Base-by-base conservation (phyloP, 2,888 invertebrate species). In the Zygogramma bicolorata region DNA sequence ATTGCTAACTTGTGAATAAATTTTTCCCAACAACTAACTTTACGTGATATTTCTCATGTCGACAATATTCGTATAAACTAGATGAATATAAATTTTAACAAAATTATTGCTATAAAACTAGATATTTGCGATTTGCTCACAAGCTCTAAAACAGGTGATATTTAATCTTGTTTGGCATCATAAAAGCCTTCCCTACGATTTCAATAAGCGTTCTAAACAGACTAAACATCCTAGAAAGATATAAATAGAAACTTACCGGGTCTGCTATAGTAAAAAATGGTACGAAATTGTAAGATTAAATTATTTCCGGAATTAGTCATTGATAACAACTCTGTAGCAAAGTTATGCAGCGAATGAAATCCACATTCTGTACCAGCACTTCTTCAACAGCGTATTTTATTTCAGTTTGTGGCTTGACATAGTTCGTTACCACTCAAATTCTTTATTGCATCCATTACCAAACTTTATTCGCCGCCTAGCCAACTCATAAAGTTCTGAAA, bases 231-330 rank as follows among this genome's bases (percentile, higher is more conserved):
- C 82, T 83, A 84, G 81, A 80, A 80, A 82, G 81, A 40, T 38
- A 79, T 78, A 80, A 82, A 81, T 84, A 84, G 79, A 83, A 83
- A 83, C 79, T 82, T 81, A 82, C 79, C 79, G 82, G 81, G 80
- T 82, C 63, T 81, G 81, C 82, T 83, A 83, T 82, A 84, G 84
- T 85, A 84, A 84, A 85, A 84, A 84, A 85, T 83, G 77, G 84
- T 85, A 85, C 79, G 84, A 85, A 85, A 83, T 80, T 78, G 58
- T 73, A 65, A 75, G 73, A 73, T 49, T 75, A 46, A 57, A 63
- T 67, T 61, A 25, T 34, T 67, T 67, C 75, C 74, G 74, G 74
- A 78, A 68, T 66, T 75, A 68, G 67, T 71, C 73, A 71, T 63
- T 71, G 73, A 60, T 70, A 73, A 74, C 71, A 74, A 68, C 65